A percentile compares a stretch with the other conserved stretches of the same genome.
phyloP scores from a whole-genome alignment of 1,140 invertebrate species.

The Bombyx mandarina region DNA sequence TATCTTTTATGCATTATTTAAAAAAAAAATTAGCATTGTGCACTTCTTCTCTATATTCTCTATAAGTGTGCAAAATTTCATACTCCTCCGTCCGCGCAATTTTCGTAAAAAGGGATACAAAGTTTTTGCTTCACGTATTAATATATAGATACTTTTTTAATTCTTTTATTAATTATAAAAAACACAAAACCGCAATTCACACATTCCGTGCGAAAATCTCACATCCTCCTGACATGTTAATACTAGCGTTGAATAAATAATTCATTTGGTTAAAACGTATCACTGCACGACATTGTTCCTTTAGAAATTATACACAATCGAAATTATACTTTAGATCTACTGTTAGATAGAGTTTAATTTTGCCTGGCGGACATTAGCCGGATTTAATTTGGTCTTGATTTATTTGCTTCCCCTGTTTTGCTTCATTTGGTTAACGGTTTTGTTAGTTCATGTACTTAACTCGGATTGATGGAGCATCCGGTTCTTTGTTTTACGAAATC shows the following conservation, averaged over 20 bases:
- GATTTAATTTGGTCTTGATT: slow-evolving; percentile 3
- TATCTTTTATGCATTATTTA: too few species aligned
- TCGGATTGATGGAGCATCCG: too few species aligned
- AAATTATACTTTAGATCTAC: not conserved
- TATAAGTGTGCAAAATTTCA: too few species aligned
- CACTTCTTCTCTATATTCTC: too few species aligned
- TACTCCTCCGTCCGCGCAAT: too few species aligned
- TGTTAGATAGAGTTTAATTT: not conserved
- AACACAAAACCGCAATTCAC: too few species aligned
- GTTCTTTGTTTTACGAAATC: too few species aligned
- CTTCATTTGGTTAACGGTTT: slow-evolving; percentile 5
- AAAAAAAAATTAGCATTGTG: too few species aligned
- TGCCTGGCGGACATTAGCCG: not conserved
- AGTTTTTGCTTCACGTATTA: too few species aligned
- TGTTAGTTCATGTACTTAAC: not conserved
- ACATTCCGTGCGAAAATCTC: slow-evolving; percentile 14
- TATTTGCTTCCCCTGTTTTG: slow-evolving; percentile 4
- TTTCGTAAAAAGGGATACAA: too few species aligned
- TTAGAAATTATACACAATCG: not conserved
- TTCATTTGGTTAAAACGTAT: slow-evolving; percentile 56
- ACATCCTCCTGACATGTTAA: slow-evolving; percentile 60
- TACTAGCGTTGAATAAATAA: slow-evolving; percentile 61
- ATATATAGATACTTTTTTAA: too few species aligned
- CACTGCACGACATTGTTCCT: slow-evolving; percentile 14
- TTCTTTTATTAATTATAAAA: too few species aligned